Evolutionary conservation across 2,797 vertebrate species (phyloP).

Genomic region (Otolemur crassicaudatus): DNA sequence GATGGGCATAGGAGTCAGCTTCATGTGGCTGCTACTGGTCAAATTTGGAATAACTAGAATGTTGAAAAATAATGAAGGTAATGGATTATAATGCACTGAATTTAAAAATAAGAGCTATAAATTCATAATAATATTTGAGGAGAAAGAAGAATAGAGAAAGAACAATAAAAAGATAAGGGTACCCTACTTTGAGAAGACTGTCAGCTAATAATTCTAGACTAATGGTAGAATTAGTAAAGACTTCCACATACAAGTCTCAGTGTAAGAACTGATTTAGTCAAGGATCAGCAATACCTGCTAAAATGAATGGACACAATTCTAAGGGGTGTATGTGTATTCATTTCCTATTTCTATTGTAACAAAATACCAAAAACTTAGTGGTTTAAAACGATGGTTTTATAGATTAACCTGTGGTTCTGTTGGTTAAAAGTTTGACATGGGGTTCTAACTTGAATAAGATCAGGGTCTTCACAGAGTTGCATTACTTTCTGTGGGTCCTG

Average conservation of each 20-base stretch:
- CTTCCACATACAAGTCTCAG: background rate
- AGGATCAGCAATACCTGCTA: background rate
- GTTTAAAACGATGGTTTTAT: background rate
- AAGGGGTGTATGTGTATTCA: background rate
- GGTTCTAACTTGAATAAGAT: background rate
- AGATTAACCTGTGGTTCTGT: background rate
- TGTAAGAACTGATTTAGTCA: background rate
- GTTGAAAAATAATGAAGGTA: background rate
- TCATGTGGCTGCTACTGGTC: background rate
- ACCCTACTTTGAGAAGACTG: background rate
- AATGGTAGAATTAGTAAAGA: background rate
- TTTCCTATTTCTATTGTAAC: background rate
- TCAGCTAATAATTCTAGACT: background rate
- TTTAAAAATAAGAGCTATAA: background rate
- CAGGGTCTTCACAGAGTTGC: background rate
- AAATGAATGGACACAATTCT: background rate
- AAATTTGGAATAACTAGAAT: background rate
- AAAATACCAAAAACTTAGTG: background rate
- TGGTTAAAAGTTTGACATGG: background rate
- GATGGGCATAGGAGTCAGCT: background rate
- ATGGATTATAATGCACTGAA: background rate
- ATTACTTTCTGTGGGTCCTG: background rate
- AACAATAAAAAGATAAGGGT: background rate
- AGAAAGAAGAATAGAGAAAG: background rate
- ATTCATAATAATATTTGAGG: background rate